A percentile compares a stretch with the other conserved stretches of the same genome.
Conservation (phyloP, 2,113 vertebrate species). For the human (Homo sapiens) region GRCh38 chr5:59159501-59160000, state of each 20-base stretch:
- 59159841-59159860: not conserved
- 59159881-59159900: not conserved
- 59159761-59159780: not conserved
- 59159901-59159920: not conserved
- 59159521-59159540: not conserved
- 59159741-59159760: conserved; percentile 31
- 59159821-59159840: not conserved
- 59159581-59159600: not conserved
- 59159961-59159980: not conserved
- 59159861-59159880: not conserved
- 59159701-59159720: not conserved
- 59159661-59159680: not conserved
- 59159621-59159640: not conserved
- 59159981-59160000: not conserved
- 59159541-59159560: conserved; percentile 20
- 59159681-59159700: not conserved
- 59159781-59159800: not conserved
- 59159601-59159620: not conserved
- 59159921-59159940: not conserved
- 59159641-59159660: not conserved
- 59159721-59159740: not conserved
- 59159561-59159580: not conserved
- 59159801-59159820: not conserved
- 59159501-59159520: conserved; percentile 5
- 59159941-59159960: not conserved